Evolutionary conservation across 2,888 invertebrate genomes (phyloP).

Genomic region (Endotricha flammealis): DNA sequence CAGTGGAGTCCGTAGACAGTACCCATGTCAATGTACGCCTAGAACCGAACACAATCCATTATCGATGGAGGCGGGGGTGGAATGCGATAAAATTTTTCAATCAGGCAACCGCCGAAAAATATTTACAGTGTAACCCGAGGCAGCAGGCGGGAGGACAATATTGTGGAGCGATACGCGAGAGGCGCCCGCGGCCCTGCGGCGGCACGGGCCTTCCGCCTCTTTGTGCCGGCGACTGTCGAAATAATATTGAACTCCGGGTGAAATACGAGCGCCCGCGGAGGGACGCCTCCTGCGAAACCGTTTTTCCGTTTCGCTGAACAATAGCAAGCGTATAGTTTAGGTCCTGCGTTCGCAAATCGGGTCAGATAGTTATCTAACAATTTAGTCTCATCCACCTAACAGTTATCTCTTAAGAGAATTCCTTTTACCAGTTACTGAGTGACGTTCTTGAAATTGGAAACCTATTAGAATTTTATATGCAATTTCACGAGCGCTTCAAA

Average conservation of each 20-base stretch:
- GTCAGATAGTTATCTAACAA: conserved; percentile 35
- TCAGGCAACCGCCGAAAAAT: conserved; percentile 73
- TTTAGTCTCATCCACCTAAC: conserved; percentile 15
- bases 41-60: conserved; percentile 62
- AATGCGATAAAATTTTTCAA: conserved; percentile 75
- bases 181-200: conserved; percentile 55
- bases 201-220: conserved; percentile 65
- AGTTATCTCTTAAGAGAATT: no score
- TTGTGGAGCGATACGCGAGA: conserved; percentile 62
- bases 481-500: conserved; percentile 35
- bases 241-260: conserved; percentile 74
- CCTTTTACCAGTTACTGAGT: conserved; percentile 14
- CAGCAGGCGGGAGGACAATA: conserved; percentile 66
- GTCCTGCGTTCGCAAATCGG: conserved; percentile 45
- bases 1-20: conserved; percentile 28
- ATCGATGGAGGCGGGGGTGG: conserved; percentile 54
- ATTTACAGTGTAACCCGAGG: conserved; percentile 75
- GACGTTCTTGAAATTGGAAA: conserved; percentile 30
- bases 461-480: conserved; percentile 38
- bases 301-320: conserved; percentile 71
- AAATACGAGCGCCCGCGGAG: conserved; percentile 70
- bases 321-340: conserved; percentile 61
- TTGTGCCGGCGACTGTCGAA: conserved; percentile 68
- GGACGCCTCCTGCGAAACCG: conserved; percentile 64
- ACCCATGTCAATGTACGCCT: conserved; percentile 48